Conservation (phyloP, 2,113 vertebrate species). For the Sapayoa aenigma region DNA sequence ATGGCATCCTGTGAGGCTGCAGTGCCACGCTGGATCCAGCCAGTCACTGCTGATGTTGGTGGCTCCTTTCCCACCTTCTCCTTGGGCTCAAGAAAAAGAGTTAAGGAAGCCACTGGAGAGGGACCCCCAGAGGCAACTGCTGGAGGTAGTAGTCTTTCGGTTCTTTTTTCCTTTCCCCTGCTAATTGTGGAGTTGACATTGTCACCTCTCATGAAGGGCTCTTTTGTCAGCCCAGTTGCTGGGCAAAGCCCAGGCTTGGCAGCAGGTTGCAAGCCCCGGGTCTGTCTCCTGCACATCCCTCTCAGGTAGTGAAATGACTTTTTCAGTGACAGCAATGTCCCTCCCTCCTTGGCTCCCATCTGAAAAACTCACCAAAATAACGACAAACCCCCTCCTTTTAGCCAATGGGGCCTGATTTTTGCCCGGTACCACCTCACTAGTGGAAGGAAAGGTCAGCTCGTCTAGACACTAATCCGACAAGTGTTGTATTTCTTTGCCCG, state of each 20-base stretch:
- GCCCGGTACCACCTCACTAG: background rate
- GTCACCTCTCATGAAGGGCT: slow-evolving; percentile 59
- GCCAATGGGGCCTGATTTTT: background rate
- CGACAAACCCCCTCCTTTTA: background rate
- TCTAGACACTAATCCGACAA: slow-evolving; percentile 55
- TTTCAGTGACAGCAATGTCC: background rate
- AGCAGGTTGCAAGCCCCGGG: background rate
- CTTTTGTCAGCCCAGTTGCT: slow-evolving; percentile 62
- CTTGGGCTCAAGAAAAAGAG: background rate
- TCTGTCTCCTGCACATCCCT: background rate
- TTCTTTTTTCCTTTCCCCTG: slow-evolving; percentile 1
- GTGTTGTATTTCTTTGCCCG: background rate
- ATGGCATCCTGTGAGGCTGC: fast-evolving
- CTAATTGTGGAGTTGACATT: slow-evolving; percentile 58
- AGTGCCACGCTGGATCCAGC: background rate
- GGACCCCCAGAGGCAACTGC: background rate
- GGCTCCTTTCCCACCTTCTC: background rate
- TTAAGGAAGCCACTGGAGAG: background rate
- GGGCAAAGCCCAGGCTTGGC: slow-evolving; percentile 27
- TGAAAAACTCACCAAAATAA: no score
- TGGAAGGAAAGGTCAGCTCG: slow-evolving; percentile 50
- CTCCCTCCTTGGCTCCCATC: background rate
- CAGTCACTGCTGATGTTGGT: fast-evolving
- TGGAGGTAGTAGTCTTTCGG: slow-evolving; percentile 57
- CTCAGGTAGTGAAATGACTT: slow-evolving; percentile 31